phyloP scores from a whole-genome alignment of 2,113 vertebrate genomes.

The crab-eating macaque (Macaca fascicularis) region DNA sequence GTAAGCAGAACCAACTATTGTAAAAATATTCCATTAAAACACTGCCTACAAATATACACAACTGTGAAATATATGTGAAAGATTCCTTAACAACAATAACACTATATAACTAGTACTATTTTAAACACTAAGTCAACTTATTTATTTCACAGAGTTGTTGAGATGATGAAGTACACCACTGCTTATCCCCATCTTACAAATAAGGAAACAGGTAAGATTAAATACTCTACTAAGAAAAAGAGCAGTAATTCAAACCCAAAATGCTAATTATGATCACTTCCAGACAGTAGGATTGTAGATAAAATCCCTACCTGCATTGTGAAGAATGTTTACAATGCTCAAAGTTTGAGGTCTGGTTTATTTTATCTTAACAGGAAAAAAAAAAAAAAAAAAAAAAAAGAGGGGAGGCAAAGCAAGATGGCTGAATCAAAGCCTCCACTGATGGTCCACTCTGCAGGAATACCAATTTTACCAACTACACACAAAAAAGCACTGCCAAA shows the following conservation, averaged over 20 bases:
- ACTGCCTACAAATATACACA: neutral
- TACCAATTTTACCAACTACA: no score
- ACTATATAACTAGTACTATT: neutral
- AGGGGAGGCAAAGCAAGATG: no score
- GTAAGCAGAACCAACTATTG: neutral
- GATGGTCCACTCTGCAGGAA: no score
- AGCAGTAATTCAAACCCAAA: neutral
- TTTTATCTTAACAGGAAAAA: neutral
- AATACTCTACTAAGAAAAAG: neutral
- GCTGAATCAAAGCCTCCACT: no score
- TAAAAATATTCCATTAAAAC: conserved; percentile 17
- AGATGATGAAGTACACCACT: neutral
- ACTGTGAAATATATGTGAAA: neutral
- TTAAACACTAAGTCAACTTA: neutral
- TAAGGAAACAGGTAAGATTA: neutral
- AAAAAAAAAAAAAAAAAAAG: no score
- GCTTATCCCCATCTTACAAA: neutral
- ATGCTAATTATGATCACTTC: neutral
- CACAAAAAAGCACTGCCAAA: no score
- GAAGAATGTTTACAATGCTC: neutral
- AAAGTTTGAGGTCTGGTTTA: neutral
- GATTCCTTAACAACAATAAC: neutral
- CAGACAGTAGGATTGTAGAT: neutral
- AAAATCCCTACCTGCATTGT: neutral
- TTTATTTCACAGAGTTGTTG: neutral